These are phyloP conservation scores for Griposia aprilina DNA, from an alignment of 2,888 invertebrate genomes.

Conservation along the genomic window DNA sequence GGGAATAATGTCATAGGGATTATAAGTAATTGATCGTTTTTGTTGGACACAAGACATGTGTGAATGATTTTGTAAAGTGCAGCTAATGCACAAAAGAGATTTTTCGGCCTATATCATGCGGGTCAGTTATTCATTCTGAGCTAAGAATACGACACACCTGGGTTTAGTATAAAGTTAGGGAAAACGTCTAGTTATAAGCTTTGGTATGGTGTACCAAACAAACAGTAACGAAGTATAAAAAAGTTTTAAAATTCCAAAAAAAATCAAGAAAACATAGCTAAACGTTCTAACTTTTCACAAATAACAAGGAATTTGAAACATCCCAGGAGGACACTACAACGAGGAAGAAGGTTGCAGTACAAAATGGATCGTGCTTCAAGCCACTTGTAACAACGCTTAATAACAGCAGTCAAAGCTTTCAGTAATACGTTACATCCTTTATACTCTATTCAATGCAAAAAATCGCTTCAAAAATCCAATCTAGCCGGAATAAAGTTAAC, in stretches of 20 bases:
- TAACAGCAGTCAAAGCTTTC: conserved; percentile 37
- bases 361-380: conserved; percentile 28
- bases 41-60: background rate
- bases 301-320: background rate
- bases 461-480: conserved; percentile 56
- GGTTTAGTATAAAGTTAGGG: background rate
- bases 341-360: conserved; percentile 16
- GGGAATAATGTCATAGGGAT: background rate
- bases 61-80: background rate
- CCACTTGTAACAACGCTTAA: conserved; percentile 30
- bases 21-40: background rate
- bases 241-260: background rate
- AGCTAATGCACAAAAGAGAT: background rate
- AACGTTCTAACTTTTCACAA: background rate
- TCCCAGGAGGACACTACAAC: background rate
- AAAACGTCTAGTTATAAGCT: background rate
- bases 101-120: background rate
- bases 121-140: background rate
- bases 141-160: too few species aligned
- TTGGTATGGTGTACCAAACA: background rate
- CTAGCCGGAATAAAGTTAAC: conserved; percentile 62
- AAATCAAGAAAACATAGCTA: background rate
- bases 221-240: background rate
- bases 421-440: conserved; percentile 44
- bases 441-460: conserved; percentile 46